These are phyloP conservation scores for Trichonephila inaurata DNA, from an alignment of 1,140 invertebrate genomes.

Conservation along the genomic window DNA sequence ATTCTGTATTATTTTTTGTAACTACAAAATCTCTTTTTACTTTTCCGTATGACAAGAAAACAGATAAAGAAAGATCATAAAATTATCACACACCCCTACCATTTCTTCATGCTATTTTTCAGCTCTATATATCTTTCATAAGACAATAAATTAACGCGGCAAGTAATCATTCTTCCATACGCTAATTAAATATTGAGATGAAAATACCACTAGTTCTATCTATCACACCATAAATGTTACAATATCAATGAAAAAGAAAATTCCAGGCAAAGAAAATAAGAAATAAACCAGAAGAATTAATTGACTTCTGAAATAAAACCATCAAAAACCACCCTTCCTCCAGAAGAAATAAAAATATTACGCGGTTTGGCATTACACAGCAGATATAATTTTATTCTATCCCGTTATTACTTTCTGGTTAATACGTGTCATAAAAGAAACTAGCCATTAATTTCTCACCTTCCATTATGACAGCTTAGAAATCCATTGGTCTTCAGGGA, in stretches of 20 bases:
- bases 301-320: not conserved
- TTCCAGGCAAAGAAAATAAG: not conserved
- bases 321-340: not conserved
- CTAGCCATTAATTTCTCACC: not conserved
- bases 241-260: not conserved
- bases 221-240: not conserved
- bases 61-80: no score
- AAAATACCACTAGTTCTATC: no score
- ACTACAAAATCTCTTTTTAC: no score
- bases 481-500: slow-evolving; percentile 18
- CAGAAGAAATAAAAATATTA: not conserved
- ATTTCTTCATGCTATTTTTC: no score
- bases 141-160: no score
- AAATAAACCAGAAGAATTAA: not conserved
- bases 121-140: no score
- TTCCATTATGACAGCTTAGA: not conserved
- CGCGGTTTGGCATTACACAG: not conserved
- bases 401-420: no score
- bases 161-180: no score
- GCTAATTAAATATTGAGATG: no score
- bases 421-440: slow-evolving; percentile 3
- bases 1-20: no score
- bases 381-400: slow-evolving; percentile 27
- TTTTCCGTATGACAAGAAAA: no score
- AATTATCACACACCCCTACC: no score